These are phyloP conservation scores for Oryzias sinensis DNA, from an alignment of 2,797 vertebrate species.

Conservation along the genomic window DNA sequence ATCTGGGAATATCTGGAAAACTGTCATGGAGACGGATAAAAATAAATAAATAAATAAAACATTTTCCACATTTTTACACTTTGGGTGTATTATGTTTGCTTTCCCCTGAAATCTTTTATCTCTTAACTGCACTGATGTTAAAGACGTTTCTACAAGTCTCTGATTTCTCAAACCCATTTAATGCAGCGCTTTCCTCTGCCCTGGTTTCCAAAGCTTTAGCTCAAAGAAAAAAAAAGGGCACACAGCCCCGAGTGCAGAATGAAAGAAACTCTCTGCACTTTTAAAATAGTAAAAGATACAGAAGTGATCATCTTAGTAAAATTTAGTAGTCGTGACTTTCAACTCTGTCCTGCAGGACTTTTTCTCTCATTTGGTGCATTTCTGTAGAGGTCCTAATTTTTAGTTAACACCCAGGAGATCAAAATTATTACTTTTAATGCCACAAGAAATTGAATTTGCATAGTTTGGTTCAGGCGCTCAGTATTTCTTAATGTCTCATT, in stretches of 20 bases:
- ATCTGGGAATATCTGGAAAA: slow-evolving; percentile 53
- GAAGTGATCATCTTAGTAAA: slow-evolving; percentile 29
- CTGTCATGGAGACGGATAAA: slow-evolving; percentile 34
- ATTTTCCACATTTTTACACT: slow-evolving; percentile 47
- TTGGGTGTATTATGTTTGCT: slow-evolving; percentile 37
- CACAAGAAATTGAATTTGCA: slow-evolving; percentile 5
- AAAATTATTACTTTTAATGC: slow-evolving; percentile 17
- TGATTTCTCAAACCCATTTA: slow-evolving; percentile 43
- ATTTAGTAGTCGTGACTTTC: slow-evolving; percentile 23
- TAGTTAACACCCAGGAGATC: slow-evolving; percentile 8
- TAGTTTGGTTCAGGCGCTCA: slow-evolving; percentile 13
- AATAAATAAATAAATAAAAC: slow-evolving; percentile 5
- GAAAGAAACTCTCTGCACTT: slow-evolving; percentile 26
- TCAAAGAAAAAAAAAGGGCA: slow-evolving; percentile 40
- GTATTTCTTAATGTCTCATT: slow-evolving; percentile 20
- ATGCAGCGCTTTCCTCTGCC: slow-evolving; percentile 23
- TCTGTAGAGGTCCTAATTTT: slow-evolving; percentile 16
- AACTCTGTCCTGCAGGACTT: neutral
- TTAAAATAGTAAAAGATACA: slow-evolving; percentile 37
- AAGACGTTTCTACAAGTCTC: slow-evolving; percentile 41
- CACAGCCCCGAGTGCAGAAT: slow-evolving; percentile 33
- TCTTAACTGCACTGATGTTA: slow-evolving; percentile 38
- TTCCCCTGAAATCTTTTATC: slow-evolving; percentile 39
- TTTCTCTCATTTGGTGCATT: slow-evolving; percentile 11
- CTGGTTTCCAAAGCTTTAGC: slow-evolving; percentile 44